phyloP scores from a whole-genome alignment of 64 coral and sea anemone species.

The Dendrophyllia cribrosa region DNA sequence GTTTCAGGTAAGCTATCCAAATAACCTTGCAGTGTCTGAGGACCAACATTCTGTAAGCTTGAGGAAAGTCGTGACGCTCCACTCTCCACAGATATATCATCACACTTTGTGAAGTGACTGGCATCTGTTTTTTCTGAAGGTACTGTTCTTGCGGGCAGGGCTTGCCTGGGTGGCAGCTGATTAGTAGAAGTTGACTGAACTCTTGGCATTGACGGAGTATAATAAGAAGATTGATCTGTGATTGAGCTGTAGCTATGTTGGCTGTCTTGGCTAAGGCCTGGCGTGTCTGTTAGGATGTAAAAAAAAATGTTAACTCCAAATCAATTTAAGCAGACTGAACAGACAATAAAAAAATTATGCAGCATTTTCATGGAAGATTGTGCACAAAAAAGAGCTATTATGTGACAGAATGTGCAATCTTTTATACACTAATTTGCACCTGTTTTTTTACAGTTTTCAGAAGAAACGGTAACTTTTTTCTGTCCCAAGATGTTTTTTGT shows the following conservation, averaged over 20 bases:
- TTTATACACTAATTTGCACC: too few species aligned
- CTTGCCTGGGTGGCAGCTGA: not conserved
- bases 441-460: too few species aligned
- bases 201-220: not conserved
- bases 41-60: conserved; percentile 72
- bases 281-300: not conserved
- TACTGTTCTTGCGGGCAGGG: conserved; percentile 31
- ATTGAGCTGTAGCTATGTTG: conserved; percentile 27
- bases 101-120: conserved; percentile 78
- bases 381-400: too few species aligned
- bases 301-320: not conserved
- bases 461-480: too few species aligned
- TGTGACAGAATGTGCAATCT: too few species aligned
- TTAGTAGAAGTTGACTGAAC: not conserved
- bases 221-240: not conserved
- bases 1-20: conserved; percentile 86
- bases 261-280: not conserved
- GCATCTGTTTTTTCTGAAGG: conserved; percentile 24
- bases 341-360: too few species aligned
- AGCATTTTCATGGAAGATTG: too few species aligned
- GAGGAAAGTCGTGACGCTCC: conserved; percentile 36
- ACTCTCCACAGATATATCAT: conserved; percentile 83
- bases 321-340: too few species aligned
- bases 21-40: conserved; percentile 72
- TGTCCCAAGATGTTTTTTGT: too few species aligned